These are phyloP conservation scores for Muntiacus muntjak DNA, from an alignment of 2,113 vertebrate species.

Conservation along the genomic window DNA sequence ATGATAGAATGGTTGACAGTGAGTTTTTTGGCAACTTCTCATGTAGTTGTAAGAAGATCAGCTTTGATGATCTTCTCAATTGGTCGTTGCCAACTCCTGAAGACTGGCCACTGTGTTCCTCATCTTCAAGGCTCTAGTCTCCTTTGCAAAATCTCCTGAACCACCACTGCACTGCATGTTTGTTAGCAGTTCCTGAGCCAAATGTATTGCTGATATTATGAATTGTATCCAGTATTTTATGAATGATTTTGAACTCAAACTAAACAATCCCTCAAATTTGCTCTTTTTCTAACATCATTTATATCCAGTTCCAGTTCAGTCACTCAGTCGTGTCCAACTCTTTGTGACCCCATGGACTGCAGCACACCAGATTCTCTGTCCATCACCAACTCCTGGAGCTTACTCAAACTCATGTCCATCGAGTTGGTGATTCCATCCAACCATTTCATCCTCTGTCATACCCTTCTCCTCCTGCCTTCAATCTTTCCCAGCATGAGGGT, in stretches of 20 bases:
- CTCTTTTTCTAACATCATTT: background rate
- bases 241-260: background rate
- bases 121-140: background rate
- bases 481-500: background rate
- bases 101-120: background rate
- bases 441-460: background rate
- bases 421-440: background rate
- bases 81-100: background rate
- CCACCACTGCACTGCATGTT: background rate
- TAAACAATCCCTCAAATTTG: background rate
- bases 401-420: background rate
- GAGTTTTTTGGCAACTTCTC: background rate
- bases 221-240: background rate
- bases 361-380: background rate
- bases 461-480: background rate
- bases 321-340: fast-evolving
- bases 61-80: background rate
- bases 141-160: background rate
- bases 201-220: background rate
- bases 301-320: background rate
- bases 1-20: background rate
- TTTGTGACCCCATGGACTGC: background rate
- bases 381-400: background rate
- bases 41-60: background rate
- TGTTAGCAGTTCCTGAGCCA: background rate